These are phyloP conservation scores for Anadara kagoshimensis DNA, from an alignment of 1,140 invertebrate species.

Conservation along the genomic window DNA sequence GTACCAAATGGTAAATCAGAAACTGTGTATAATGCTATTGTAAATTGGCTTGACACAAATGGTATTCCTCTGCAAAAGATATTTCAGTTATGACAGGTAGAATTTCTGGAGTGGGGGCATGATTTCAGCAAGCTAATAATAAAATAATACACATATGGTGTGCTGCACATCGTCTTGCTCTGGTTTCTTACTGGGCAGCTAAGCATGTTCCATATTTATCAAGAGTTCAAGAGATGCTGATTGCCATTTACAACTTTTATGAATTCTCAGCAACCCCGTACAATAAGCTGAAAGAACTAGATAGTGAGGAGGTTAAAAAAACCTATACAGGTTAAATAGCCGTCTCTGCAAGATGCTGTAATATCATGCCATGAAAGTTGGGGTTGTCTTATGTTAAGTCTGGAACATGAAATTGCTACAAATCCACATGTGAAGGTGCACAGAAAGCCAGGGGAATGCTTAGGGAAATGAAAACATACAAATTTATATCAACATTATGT, in stretches of 20 bases:
- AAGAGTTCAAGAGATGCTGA: conserved; percentile 7
- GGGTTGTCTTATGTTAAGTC: background rate
- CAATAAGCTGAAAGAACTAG: conserved; percentile 16
- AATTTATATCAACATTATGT: conserved; percentile 8
- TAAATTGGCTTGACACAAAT: background rate
- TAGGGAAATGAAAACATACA: conserved; percentile 4
- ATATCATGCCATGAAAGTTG: background rate
- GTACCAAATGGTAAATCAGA: conserved; percentile 9
- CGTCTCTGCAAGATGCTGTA: conserved; percentile 2
- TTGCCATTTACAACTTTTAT: conserved; percentile 20
- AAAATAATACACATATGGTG: conserved; percentile 7
- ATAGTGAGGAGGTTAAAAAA: conserved; percentile 20
- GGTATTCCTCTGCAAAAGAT: background rate
- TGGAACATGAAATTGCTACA: conserved; percentile 17
- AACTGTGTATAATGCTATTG: background rate
- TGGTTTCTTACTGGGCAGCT: conserved; percentile 12
- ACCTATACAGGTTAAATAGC: conserved; percentile 13
- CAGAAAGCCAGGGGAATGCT: conserved; percentile 18
- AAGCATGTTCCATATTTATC: conserved; percentile 12
- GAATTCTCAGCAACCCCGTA: conserved; percentile 11
- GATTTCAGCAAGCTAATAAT: background rate
- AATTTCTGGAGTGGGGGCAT: background rate
- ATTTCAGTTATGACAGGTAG: background rate
- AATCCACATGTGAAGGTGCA: conserved; percentile 8
- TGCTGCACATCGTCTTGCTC: conserved; percentile 3